Evolutionary conservation across 2,113 vertebrate genomes (phyloP), one percentile per base, ranked within the genome.

Genomic region (Dissostichus mawsoni): DNA sequence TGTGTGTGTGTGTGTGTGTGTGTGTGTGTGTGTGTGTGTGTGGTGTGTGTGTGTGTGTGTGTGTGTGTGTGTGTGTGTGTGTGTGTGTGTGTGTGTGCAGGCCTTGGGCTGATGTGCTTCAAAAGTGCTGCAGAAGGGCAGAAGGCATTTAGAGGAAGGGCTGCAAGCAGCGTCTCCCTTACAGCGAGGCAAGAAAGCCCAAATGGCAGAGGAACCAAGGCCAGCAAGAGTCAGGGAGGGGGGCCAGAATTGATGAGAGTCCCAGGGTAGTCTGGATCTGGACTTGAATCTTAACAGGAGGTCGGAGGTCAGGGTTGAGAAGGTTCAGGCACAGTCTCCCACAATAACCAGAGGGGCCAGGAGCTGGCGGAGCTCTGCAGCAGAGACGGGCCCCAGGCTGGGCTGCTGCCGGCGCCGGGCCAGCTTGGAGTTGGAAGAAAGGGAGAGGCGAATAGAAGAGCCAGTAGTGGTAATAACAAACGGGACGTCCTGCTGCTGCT

Each of bases 341-440:
- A 98, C 95, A 25, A 99, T 95, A 84, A 98, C 96, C 48, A 99
- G 94, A 0, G 97, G 97, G 41, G 96, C 94, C 80, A 97, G 83
- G 80, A 96, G 95, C 87, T 96, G 96, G 74, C 96, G 94, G 4
- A 96, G 94, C 82, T 96, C 95, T 0, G 94, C 86, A 8, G 95
- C 95, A 2, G 94, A 96, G 0, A 95, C 93, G 0, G 96, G 94
- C 62, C 93, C 96, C 0, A 91, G 92, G 57, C 96, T 96, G 0
- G 94, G 95, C 88, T 96, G 95, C 95, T 98, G 97, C 80, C 98
- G 94, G 77, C 98, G 95, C 90, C 95, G 94, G 71, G 97, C 98
- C 94, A 99, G 93, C 91, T 96, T 96, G 55, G 98, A 99, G 81
- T 96, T 96, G 2, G 97, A 97, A 52, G 97, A 97, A 1, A 97